A percentile compares a stretch with the other conserved stretches of the same genome.
Evolutionary conservation across 2,888 invertebrate species (phyloP).

Genomic region (Thysanoteuthis rhombus): DNA sequence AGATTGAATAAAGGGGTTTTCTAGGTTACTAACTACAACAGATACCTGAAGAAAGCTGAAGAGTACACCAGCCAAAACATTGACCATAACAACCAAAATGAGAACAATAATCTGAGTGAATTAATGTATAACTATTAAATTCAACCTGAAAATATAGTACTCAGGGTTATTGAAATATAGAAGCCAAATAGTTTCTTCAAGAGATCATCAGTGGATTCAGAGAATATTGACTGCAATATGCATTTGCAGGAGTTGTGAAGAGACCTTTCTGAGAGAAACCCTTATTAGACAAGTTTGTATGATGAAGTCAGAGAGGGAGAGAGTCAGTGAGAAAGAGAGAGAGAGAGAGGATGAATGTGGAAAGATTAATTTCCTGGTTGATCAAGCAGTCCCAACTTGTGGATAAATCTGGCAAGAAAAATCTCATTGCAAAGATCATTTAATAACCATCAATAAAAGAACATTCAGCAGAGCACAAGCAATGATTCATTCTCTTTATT

Average conservation of each 20-base stretch:
- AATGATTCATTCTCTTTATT: background rate
- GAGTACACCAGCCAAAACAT: too few species aligned
- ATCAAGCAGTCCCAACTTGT: background rate
- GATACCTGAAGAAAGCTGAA: too few species aligned
- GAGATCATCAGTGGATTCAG: background rate
- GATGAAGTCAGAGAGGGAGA: background rate
- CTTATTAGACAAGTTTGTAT: background rate
- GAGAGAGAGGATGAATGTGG: background rate
- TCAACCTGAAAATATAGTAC: background rate
- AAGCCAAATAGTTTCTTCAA: background rate
- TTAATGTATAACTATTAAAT: too few species aligned
- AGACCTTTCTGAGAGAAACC: background rate
- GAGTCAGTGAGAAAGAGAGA: background rate
- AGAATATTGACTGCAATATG: background rate
- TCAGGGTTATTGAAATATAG: background rate
- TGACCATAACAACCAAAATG: too few species aligned
- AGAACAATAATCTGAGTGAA: too few species aligned
- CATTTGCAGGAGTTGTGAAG: background rate
- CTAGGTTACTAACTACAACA: too few species aligned
- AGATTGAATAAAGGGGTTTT: too few species aligned
- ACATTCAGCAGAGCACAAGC: background rate
- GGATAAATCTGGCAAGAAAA: background rate
- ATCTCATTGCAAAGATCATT: background rate
- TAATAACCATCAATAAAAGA: background rate
- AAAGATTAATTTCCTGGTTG: background rate